Base-by-base conservation (phyloP, 2,113 vertebrate species). In the Dissostichus mawsoni region DNA sequence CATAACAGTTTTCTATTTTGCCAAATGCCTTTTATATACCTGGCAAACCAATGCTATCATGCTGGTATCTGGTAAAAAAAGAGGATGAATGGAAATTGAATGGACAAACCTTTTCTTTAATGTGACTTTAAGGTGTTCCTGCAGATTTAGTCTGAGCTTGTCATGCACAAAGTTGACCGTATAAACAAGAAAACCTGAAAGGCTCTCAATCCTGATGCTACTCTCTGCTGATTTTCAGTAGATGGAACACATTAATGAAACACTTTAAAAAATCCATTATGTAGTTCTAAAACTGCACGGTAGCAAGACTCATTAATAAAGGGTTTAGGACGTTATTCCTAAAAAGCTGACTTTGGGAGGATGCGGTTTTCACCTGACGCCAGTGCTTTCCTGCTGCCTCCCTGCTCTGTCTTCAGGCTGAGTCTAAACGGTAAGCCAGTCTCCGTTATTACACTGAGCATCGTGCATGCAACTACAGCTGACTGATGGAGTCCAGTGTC, bases 11-110 rank as follows among this genome's bases (percentile, higher is more conserved):
- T 83, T 68, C 61, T 83, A 65, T 78, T 78, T 55, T 53, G 36
- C 67, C 48, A 79, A 84, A 76, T 69, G 45, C 47, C 62, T 81
- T 81, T 70, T 50, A 90, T 83, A 76, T 90, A 80, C 90, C 63
- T 81, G 45, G 36, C 67, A 59, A 66, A 33, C 72, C 64, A 75
- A 41, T 50, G 67, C 75, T 74, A 80, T 83, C 56, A 62, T 66
- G 48, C 33, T 7, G 59, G 36, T 61, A 20, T 20, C 36, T 67
- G 18, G 23, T 80, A 63, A 61, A 69, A 69, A n/a, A 45, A 20
- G 29, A 29, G 59, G 77, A 76, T 66, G 69, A 83, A 86, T 76
- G 51, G 33, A 77, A 75, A 79, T 20, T 48, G 45, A 80, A 78
- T 45, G 67, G 51, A 69, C 79, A 57, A 41, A 41, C 65, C 57